These are phyloP conservation scores for Lasaia peninsularis DNA, from an alignment of 1,140 invertebrate species.

Conservation along the genomic window DNA sequence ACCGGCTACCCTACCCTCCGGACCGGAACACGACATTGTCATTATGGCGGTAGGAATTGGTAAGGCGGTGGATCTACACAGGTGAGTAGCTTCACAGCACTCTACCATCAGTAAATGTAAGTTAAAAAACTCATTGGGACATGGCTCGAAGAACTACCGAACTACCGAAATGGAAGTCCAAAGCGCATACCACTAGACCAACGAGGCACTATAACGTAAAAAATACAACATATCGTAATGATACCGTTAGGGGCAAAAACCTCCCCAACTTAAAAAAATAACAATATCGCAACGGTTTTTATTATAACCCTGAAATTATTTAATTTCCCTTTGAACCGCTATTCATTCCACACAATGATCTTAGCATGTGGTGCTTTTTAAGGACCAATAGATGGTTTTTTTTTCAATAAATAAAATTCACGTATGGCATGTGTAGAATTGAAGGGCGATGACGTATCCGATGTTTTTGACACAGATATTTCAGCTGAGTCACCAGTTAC, in stretches of 20 bases:
- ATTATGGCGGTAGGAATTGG: too few species aligned
- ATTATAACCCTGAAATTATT: conserved; percentile 36
- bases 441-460: conserved; percentile 11
- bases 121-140: too few species aligned
- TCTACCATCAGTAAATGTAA: too few species aligned
- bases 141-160: too few species aligned
- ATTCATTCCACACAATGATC: conserved; percentile 42
- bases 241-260: conserved; percentile 2
- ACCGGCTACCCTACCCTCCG: too few species aligned
- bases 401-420: conserved; percentile 25
- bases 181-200: too few species aligned
- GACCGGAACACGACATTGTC: too few species aligned
- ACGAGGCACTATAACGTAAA: too few species aligned
- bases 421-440: conserved; percentile 22
- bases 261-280: conserved; percentile 16
- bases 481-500: background rate
- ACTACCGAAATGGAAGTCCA: too few species aligned
- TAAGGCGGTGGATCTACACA: too few species aligned
- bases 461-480: conserved; percentile 7
- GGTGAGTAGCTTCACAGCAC: too few species aligned
- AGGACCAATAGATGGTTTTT: conserved; percentile 16
- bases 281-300: conserved; percentile 38
- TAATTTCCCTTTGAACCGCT: conserved; percentile 44
- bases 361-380: conserved; percentile 43
- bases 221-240: background rate